Base-by-base conservation (phyloP, 2,113 vertebrate species). In the Brachyhypopomus occidentalis region DNA sequence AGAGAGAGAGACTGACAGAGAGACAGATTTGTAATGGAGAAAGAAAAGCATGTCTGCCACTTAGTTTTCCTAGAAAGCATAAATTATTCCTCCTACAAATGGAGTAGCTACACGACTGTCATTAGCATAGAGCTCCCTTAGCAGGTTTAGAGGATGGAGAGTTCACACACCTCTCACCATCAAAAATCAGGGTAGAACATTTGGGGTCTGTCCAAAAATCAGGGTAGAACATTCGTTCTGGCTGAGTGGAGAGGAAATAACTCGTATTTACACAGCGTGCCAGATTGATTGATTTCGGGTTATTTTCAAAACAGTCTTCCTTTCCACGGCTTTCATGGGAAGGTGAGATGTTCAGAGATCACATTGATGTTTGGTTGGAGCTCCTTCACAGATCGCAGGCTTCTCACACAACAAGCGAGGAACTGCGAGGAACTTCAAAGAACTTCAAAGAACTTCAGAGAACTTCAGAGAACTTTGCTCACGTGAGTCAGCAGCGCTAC, bases 31-130 rank as follows among this genome's bases (percentile, higher is more conserved):
- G 9, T 74, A 36, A 66, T 36, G 60, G 45, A 69, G 41, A 60
- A 55, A 72, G 52, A 59, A 48, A 19, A 75, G 70, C 22, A 20
- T 69, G 22, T 22, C 63, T 75, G 34, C 20, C n/a, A 25, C n/a
- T 22, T 60, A 66, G 71, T 70, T 56, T 56, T 30, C 56, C 9
- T 20, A 72, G 6, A 62, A 82, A 75, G 74, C 74, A 85, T 87
- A 48, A 81, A 86, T 86, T 84, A 86, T 84, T 85, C 76, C 38
- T 19, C 55, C 84, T 55, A 73, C 75, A 78, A 82, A 84, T 77
- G 70, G 84, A 83, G 19, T n/a, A 23, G 62, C 38, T 81, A 85
- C 84, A 83, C 27, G 55, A 60, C 75, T 86, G 30, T 76, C 81
- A 86, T 86, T 88, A 84, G 84, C 25, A 22, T 56, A 75, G 45